Percentiles rank a stretch among this genome's conserved stretches.
These are phyloP conservation scores for Calycopis cecrops DNA, from an alignment of 1,140 invertebrate species.

Conservation along the genomic window DNA sequence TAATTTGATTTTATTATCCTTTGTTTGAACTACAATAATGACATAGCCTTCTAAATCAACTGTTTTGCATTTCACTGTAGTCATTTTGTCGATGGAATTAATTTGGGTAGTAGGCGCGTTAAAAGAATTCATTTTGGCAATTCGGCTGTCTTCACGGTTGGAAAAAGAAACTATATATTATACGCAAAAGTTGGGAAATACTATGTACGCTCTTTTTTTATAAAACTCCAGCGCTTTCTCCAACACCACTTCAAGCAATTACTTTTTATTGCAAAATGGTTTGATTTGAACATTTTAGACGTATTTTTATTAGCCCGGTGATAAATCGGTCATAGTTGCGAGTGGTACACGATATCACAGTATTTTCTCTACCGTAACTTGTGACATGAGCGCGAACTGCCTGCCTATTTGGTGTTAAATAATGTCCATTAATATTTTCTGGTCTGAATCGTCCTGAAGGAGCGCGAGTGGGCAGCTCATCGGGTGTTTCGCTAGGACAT, in stretches of 20 bases:
- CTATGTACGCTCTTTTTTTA: slow-evolving; percentile 22
- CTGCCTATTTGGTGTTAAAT: background rate
- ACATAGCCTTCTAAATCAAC: slow-evolving; percentile 97
- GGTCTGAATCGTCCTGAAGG: background rate
- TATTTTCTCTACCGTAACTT: background rate
- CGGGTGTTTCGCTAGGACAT: slow-evolving; percentile 7
- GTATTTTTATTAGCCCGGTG: slow-evolving; percentile 42
- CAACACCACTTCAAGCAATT: slow-evolving; percentile 62
- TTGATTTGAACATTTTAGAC: slow-evolving; percentile 36
- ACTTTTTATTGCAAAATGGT: slow-evolving; percentile 40
- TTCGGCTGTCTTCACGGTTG: background rate
- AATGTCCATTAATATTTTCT: slow-evolving; percentile 2
- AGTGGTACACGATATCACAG: slow-evolving; percentile 4
- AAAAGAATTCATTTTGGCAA: slow-evolving; percentile 63
- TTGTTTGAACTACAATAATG: slow-evolving; percentile 95
- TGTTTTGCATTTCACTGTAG: slow-evolving; percentile 72
- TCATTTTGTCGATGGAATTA: slow-evolving; percentile 68
- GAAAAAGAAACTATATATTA: background rate
- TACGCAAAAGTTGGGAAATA: background rate
- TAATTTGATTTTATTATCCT: slow-evolving; percentile 95
- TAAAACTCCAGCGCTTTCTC: slow-evolving; percentile 54
- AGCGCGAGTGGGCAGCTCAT: slow-evolving; percentile 4
- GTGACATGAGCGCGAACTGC: background rate
- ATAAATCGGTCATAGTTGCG: slow-evolving; percentile 44
- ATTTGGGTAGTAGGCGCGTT: slow-evolving; percentile 67